Evolutionary conservation across 2,888 invertebrate genomes (phyloP), one percentile per base, ranked within the genome.

Genomic region (Apocheima hispidaria): DNA sequence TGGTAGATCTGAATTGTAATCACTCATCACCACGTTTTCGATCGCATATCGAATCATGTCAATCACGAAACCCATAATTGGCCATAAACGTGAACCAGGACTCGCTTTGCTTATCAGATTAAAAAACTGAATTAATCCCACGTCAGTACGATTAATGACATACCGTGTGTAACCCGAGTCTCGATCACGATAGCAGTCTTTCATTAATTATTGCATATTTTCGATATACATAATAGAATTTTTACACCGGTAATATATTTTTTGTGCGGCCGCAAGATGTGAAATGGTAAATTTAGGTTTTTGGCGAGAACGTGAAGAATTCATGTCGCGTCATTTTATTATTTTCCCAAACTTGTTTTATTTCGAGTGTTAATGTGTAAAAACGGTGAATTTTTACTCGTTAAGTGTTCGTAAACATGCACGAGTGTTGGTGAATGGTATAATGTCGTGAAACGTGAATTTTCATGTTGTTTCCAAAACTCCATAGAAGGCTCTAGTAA

Each of bases 141-240:
- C 64, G 67, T 68, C 66, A 62, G 57, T 58, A 71, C 66, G 69
- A 74, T 74, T 74, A 74, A 74, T 74, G 74, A 71, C 68, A 66
- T 44, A 46, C 65, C 23, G 64, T 65, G 44, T 61, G 67, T 69
- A 69, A 72, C 63, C 55, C 58, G 70, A 74, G 66, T 69, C 62
- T 50, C 35, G 40, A 61, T 60, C 53, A 33, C 55, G 69, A 69
- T 69, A 67, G 63, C 57, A 49, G 62, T 30, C 66, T 49, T 52
- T 54, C 51, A 63, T 67, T 65, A 65, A 61, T 70, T 58, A 63
- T 61, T 66, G 68, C 62, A 60, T 53, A 55, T 51, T 62, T 58
- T 50, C 33, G 12, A 40, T 50, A 36, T 16, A 21, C 9, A 6
- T 28, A 9, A 49, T 14, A 35, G 12, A 4, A 23, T 23, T 23